Percentiles rank a stretch among this genome's conserved stretches.
phyloP scores from a whole-genome alignment of 2,113 vertebrate species.

The Pterocles burchelli region DNA sequence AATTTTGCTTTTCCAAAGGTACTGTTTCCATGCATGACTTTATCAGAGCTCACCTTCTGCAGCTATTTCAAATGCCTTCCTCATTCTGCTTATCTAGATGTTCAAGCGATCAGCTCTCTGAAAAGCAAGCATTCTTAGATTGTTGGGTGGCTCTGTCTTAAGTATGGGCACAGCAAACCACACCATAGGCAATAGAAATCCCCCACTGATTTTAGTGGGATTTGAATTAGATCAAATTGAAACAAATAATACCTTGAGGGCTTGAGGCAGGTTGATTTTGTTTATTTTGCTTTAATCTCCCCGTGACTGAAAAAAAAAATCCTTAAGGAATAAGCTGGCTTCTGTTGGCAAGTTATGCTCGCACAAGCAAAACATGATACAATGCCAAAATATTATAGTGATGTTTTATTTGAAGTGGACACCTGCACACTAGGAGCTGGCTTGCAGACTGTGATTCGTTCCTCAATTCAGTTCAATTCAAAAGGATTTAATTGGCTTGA shows the following conservation, averaged over 20 bases:
- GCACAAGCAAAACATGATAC: neutral
- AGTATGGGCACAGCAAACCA: neutral
- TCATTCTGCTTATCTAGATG: neutral
- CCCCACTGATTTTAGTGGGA: neutral
- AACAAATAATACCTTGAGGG: neutral
- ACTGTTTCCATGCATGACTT: neutral
- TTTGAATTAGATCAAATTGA: neutral
- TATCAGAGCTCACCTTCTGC: neutral
- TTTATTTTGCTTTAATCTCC: neutral
- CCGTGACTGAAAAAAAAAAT: neutral
- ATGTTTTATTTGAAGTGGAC: slow-evolving; percentile 17
- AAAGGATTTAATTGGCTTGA: neutral
- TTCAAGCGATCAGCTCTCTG: neutral
- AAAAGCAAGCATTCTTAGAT: neutral
- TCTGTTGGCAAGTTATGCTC: neutral
- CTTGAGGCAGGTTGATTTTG: neutral
- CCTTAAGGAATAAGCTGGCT: neutral
- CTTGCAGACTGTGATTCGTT: neutral
- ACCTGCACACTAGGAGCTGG: neutral
- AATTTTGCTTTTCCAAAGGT: neutral
- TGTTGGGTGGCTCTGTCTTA: neutral
- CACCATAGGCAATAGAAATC: neutral
- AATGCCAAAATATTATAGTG: neutral
- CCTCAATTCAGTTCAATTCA: neutral
- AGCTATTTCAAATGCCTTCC: neutral